Percentiles rank a stretch among this genome's conserved stretches.
These are phyloP conservation scores for Trilocha varians DNA, from an alignment of 2,888 invertebrate species.

Conservation along the genomic window DNA sequence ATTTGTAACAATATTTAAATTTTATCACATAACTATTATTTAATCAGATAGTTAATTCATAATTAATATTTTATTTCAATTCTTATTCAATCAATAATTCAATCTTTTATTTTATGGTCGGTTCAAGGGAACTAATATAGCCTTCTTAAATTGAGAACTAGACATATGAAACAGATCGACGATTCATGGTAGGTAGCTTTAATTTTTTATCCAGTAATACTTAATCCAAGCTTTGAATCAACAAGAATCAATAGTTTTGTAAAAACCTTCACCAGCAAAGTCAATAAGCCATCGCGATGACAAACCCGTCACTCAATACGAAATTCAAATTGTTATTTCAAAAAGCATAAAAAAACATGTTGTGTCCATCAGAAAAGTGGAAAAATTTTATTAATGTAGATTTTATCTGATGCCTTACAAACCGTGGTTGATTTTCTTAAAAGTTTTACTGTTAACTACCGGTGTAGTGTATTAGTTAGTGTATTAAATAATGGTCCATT, in stretches of 20 bases:
- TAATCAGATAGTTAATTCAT: no score
- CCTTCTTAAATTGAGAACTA: no score
- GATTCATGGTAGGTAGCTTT: no score
- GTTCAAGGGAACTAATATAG: no score
- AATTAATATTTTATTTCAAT: no score
- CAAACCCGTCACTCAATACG: slow-evolving; percentile 40
- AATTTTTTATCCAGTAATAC: no score
- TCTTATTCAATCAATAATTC: no score
- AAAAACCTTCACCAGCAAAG: not conserved
- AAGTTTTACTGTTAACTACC: slow-evolving; percentile 62
- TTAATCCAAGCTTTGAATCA: slow-evolving; percentile 7
- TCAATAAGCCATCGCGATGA: slow-evolving; percentile 55
- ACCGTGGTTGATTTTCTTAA: slow-evolving; percentile 67
- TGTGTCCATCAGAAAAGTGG: slow-evolving; percentile 61
- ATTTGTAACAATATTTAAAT: no score
- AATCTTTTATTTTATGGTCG: no score
- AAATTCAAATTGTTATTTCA: slow-evolving; percentile 66
- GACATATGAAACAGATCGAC: no score
- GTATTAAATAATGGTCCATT: slow-evolving; percentile 65
- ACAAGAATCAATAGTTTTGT: not conserved
- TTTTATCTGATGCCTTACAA: slow-evolving; percentile 69
- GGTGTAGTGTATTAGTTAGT: slow-evolving; percentile 52
- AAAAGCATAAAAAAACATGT: slow-evolving; percentile 59
- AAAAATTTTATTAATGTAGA: slow-evolving; percentile 68
- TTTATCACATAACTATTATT: no score